Evolutionary conservation across 2,797 vertebrate genomes (phyloP).

Genomic region (Acropternis orthonyx): DNA sequence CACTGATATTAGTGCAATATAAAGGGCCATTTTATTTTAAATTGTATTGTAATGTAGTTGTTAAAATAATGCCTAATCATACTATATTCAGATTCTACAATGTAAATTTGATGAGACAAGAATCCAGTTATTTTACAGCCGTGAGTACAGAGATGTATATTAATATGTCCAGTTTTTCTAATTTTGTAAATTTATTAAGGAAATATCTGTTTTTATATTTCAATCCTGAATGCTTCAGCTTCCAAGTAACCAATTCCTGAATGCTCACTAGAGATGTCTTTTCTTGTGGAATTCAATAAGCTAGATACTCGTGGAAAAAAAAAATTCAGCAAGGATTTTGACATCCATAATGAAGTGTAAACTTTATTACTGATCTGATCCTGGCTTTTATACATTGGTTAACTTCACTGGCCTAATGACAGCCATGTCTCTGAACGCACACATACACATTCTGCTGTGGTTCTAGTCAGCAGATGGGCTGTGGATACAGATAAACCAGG

Average conservation of each 20-base stretch:
- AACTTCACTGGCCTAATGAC: constrained; percentile 53
- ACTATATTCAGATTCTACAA: constrained; percentile 81
- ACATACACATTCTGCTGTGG: constrained; percentile 48
- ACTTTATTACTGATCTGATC: constrained; percentile 55
- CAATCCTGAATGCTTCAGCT: constrained; percentile 33
- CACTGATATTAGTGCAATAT: constrained; percentile 81
- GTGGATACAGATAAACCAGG: constrained; percentile 64
- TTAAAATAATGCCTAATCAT: constrained; percentile 85
- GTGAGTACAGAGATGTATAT: constrained; percentile 67
- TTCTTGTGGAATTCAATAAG: constrained; percentile 36
- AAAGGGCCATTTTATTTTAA: constrained; percentile 81
- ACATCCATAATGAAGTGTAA: constrained; percentile 26
- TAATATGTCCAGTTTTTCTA: constrained; percentile 74
- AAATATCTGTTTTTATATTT: constrained; percentile 62
- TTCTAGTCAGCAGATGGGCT: constrained; percentile 68
- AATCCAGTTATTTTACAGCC: constrained; percentile 73
- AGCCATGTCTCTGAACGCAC: constrained; percentile 49
- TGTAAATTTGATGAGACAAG: constrained; percentile 82
- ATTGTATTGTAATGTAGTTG: constrained; percentile 82
- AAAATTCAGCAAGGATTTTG: constrained; percentile 33
- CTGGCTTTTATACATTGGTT: constrained; percentile 44
- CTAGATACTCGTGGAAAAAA: neutral
- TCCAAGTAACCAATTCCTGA: constrained; percentile 20
- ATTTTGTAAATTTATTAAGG: constrained; percentile 72
- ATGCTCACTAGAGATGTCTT: constrained; percentile 29